These are phyloP conservation scores for Octodonta nipae DNA, from an alignment of 2,888 invertebrate species.

Conservation along the genomic window DNA sequence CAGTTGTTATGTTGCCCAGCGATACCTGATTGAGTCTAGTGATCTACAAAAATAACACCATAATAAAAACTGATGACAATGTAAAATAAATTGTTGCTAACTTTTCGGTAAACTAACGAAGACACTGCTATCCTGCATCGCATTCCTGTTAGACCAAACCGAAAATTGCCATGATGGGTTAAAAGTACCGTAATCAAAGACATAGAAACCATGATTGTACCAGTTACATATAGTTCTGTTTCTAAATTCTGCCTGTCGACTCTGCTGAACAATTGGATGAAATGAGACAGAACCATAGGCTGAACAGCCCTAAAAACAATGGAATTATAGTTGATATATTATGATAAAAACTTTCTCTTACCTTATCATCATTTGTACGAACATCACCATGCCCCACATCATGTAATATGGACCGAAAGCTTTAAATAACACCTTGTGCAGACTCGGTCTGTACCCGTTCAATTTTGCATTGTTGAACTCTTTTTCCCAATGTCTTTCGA, in stretches of 20 bases:
- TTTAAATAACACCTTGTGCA: neutral
- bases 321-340: neutral
- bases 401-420: neutral
- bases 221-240: slow-evolving; percentile 45
- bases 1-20: slow-evolving; percentile 66
- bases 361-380: neutral
- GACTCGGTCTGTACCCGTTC: neutral
- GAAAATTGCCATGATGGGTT: slow-evolving; percentile 47
- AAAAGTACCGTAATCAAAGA: slow-evolving; percentile 41
- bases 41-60: slow-evolving; percentile 40
- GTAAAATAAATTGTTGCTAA: too few relatives aligned
- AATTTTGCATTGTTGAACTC: neutral
- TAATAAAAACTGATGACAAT: too few relatives aligned
- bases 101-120: slow-evolving; percentile 71
- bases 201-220: slow-evolving; percentile 39
- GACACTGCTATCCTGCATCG: slow-evolving; percentile 62
- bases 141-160: slow-evolving; percentile 48
- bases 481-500: neutral
- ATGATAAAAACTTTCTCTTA: neutral
- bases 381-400: neutral
- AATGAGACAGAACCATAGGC: neutral
- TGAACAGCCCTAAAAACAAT: neutral
- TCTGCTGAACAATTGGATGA: slow-evolving; percentile 1
- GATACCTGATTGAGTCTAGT: slow-evolving; percentile 52
- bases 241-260: neutral